phyloP scores from a whole-genome alignment of 2,797 vertebrate species.

The Botia kubotai region DNA sequence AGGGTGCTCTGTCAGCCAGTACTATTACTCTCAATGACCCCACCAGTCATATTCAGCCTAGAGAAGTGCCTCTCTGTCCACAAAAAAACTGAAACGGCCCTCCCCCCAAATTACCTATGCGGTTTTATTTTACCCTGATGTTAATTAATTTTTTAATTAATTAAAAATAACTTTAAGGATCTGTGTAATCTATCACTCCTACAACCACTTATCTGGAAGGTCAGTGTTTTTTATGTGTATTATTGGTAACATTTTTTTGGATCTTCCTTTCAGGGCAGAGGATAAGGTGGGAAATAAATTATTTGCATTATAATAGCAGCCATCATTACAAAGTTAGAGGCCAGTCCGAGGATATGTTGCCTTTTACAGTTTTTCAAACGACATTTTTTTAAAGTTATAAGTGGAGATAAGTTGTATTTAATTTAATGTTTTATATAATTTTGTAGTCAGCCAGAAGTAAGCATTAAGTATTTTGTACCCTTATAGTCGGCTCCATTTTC shows the following conservation, averaged over 20 bases:
- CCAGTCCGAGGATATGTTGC: constrained; percentile 61
- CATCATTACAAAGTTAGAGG: constrained; percentile 62
- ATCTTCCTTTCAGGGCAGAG: constrained; percentile 71
- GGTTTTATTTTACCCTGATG: constrained; percentile 9
- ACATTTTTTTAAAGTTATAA: constrained; percentile 42
- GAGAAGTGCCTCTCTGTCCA: constrained; percentile 63
- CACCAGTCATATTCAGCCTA: constrained; percentile 59
- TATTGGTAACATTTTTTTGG: not conserved
- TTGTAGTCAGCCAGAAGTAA: constrained; percentile 39
- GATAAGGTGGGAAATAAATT: constrained; percentile 54
- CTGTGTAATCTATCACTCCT: not conserved
- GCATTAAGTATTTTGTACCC: not conserved
- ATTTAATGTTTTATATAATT: constrained; percentile 47
- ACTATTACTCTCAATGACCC: constrained; percentile 55
- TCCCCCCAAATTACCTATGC: not conserved
- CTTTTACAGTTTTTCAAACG: constrained; percentile 53
- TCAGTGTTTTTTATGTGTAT: not conserved
- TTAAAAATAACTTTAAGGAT: not conserved
- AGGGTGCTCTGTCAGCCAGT: constrained; percentile 8
- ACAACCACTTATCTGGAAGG: constrained; percentile 1
- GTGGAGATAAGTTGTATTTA: constrained; percentile 70
- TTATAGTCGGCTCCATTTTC: constrained; percentile 61
- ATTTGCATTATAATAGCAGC: constrained; percentile 44
- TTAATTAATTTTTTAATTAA: not conserved
- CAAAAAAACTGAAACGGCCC: constrained; percentile 31